phyloP scores from a whole-genome alignment of 2,797 vertebrate genomes.

The Malacoraja senta region DNA sequence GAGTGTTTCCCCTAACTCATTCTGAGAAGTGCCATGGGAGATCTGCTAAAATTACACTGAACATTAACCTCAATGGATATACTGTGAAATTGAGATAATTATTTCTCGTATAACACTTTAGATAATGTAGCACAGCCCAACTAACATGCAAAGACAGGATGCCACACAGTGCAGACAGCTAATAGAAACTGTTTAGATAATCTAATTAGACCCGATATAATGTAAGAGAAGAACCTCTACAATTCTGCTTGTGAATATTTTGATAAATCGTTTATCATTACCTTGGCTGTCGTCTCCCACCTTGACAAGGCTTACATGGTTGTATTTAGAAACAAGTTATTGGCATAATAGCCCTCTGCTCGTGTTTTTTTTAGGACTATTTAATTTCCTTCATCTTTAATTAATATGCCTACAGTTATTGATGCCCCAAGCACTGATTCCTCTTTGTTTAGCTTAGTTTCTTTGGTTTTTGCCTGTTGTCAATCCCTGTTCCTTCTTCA shows the following conservation, averaged over 20 bases:
- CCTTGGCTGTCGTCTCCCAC: neutral
- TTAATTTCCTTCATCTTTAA: constrained; percentile 16
- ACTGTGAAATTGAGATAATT: neutral
- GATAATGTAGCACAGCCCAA: neutral
- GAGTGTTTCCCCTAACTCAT: too few species aligned
- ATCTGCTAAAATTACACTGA: neutral
- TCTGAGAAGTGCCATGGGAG: neutral
- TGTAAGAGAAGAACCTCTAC: neutral
- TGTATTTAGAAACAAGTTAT: neutral
- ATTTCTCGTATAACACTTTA: neutral
- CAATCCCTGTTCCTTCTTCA: neutral
- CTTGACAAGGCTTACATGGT: neutral
- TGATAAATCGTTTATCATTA: neutral
- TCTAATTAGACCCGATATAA: constrained; percentile 20
- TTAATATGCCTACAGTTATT: neutral
- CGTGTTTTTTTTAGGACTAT: neutral
- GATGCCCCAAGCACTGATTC: neutral
- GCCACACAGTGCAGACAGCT: neutral
- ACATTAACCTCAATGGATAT: neutral
- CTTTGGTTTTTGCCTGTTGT: neutral
- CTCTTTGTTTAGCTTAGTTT: neutral
- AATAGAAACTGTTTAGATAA: neutral
- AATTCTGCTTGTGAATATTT: neutral
- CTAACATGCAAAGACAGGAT: constrained; percentile 1
- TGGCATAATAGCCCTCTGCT: neutral